These are phyloP conservation scores for Leptinotarsa tumamoca DNA, from an alignment of 2,888 invertebrate genomes.

Conservation along the genomic window DNA sequence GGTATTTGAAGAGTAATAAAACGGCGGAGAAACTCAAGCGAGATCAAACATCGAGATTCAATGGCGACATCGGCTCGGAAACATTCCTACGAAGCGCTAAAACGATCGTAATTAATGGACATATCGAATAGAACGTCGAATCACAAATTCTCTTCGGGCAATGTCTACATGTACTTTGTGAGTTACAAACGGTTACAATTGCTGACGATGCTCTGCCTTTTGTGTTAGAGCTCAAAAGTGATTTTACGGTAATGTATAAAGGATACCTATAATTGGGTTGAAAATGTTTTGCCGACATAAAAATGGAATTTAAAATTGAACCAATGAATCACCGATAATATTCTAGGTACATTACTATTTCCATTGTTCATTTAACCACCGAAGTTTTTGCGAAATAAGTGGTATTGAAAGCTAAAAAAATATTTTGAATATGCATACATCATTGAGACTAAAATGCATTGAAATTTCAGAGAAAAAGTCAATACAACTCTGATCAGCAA, in stretches of 20 bases:
- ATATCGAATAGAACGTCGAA: background rate
- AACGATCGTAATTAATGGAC: slow-evolving; percentile 12
- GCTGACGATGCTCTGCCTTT: background rate
- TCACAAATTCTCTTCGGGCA: slow-evolving; percentile 2
- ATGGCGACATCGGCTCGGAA: slow-evolving; percentile 8
- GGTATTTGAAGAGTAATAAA: slow-evolving; percentile 8
- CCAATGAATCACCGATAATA: no score
- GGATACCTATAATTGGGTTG: background rate
- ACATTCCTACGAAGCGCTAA: slow-evolving; percentile 8
- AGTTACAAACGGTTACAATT: background rate
- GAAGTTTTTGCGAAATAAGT: no score
- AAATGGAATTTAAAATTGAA: no score
- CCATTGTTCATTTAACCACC: no score
- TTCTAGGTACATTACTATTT: no score
- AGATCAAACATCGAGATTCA: slow-evolving; percentile 8
- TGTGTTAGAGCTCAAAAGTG: background rate
- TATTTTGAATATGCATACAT: no score
- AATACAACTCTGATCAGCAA: no score
- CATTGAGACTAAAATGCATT: no score
- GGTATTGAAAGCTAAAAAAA: no score
- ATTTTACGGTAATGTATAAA: background rate
- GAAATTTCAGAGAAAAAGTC: no score
- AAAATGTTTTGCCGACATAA: no score
- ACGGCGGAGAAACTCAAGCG: slow-evolving; percentile 7
- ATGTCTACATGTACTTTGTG: background rate